phyloP scores from a whole-genome alignment of 2,797 vertebrate species.

The Hippocampus kuda region DNA sequence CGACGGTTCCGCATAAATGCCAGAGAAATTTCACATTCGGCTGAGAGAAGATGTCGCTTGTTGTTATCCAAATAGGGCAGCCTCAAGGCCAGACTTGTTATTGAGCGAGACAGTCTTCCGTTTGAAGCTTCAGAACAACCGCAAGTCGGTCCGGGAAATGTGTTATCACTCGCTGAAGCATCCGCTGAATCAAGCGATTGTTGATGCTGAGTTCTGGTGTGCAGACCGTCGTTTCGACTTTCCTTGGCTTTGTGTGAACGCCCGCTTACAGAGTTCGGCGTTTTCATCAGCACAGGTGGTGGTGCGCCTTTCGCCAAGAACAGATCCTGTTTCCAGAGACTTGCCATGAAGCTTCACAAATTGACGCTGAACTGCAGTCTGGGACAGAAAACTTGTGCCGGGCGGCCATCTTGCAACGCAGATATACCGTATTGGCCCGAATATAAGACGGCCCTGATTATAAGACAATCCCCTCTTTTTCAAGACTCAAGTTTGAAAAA shows the following conservation, averaged over 20 bases:
- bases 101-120: background rate
- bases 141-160: background rate
- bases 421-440: too few species aligned
- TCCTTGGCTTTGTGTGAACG: background rate
- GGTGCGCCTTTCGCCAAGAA: background rate
- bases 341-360: background rate
- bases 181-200: too few species aligned
- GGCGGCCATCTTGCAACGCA: too few species aligned
- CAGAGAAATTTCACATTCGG: slow-evolving; percentile 60
- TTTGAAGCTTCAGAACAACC: background rate
- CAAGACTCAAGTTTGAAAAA: too few species aligned
- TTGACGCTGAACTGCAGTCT: background rate
- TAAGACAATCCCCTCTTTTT: too few species aligned
- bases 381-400: background rate
- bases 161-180: background rate
- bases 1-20: slow-evolving; percentile 15
- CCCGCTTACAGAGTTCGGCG: background rate
- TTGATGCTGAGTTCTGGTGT: too few species aligned
- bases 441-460: too few species aligned
- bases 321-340: background rate
- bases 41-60: slow-evolving; percentile 33
- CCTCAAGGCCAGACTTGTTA: slow-evolving; percentile 17
- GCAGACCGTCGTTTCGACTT: too few species aligned
- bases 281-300: background rate
- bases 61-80: slow-evolving; percentile 23